Evolutionary conservation across 1,140 invertebrate genomes (phyloP), one percentile per base, ranked within the genome.

Genomic region (Coelopa frigida): DNA sequence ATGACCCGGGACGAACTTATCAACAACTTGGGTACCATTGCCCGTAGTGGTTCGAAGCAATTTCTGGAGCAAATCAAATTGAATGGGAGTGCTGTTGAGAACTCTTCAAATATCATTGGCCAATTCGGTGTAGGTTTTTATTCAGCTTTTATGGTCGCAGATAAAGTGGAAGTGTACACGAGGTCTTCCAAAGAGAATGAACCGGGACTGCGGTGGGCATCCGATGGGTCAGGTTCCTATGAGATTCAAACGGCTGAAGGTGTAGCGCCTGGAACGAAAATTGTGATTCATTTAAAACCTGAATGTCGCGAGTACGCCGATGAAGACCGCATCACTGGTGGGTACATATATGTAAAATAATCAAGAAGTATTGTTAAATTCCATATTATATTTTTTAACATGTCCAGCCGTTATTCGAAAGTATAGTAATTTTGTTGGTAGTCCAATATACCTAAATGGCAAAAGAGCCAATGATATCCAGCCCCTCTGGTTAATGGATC

Each of bases 121-220:
- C 93, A 98, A 66, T 98, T 98, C 78, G 95, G 94, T 50, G 95
- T 98, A 12, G 95, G 95, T 8, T 98, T 98, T 69, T 98, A 98
- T 63, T 96, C 94, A 32, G 82, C 87, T 1, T 98, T 98, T 68
- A 97, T 98, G 87, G 94, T 98, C 1, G 90, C 91, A 42, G 84
- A 96, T 55, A 87, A 86, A 68, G 89, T 98, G 12, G 89, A 94
- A 63, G 93, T 98, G 0, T 95, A 75, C 59, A 91, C 93, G 5
- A 78, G 78, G 58, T 80, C 78, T 46, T 78, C 78, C 3, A 77
- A 78, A 46, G 58, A 70, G 2, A 74, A 76, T n/a, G 76, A 81
- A 1, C 71, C 76, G 12, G 89, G 87, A 12, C 82, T 85, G 55
- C 81, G 83, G 56, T 98, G 94, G 94, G 73, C 75, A 26, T 93